A percentile compares a stretch with the other conserved stretches of the same genome.
Evolutionary conservation across 2,113 vertebrate species (phyloP).

Genomic region (Syrrhaptes paradoxus): DNA sequence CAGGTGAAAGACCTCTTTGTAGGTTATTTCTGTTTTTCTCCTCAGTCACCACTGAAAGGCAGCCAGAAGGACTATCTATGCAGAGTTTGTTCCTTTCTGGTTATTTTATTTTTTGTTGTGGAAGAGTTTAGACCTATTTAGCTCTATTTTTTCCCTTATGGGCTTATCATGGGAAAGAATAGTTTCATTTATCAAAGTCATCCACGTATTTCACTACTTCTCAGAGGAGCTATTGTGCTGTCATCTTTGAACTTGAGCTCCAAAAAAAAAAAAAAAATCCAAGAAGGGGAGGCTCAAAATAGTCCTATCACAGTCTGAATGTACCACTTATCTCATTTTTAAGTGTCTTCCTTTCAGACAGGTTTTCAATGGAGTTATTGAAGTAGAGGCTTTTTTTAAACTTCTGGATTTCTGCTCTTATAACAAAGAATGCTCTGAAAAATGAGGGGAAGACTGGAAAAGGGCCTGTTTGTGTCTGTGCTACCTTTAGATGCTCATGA

Average conservation of each 20-base stretch:
- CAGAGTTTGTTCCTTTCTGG: not conserved
- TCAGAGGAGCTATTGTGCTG: not conserved
- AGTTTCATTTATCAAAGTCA: conserved; percentile 41
- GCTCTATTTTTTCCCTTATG: not conserved
- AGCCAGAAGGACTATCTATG: not conserved
- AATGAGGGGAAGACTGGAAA: not conserved
- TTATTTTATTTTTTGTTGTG: not conserved
- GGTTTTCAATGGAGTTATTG: not conserved
- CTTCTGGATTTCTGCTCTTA: not conserved
- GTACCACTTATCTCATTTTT: not conserved
- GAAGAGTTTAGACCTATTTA: not conserved
- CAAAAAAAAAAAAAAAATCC: not conserved
- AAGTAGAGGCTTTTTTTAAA: not conserved
- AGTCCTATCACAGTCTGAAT: not conserved
- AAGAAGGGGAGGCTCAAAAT: conserved; percentile 7
- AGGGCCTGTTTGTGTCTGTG: not conserved
- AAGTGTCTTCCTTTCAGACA: not conserved
- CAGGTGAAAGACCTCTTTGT: not conserved
- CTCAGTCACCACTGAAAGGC: not conserved
- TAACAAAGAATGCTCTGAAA: not conserved
- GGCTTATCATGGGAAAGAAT: not conserved
- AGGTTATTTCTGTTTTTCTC: not conserved
- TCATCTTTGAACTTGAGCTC: conserved; percentile 18
- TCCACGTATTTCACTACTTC: not conserved
- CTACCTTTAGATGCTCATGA: not conserved